Evolutionary conservation across 2,113 vertebrate species (phyloP), one percentile per base, ranked within the genome.

Genomic region (Epinephelus fuscoguttatus): DNA sequence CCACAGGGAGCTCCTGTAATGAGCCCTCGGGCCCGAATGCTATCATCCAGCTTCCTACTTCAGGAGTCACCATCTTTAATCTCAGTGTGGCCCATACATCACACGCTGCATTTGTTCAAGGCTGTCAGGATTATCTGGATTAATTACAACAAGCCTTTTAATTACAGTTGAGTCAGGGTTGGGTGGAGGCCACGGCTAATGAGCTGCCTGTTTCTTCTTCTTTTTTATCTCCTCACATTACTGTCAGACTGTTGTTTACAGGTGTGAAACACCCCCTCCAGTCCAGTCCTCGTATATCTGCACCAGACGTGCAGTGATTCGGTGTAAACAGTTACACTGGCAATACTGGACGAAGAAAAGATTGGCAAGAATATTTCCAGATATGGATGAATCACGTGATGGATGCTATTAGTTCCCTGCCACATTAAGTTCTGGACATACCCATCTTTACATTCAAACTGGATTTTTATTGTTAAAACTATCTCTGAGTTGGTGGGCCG

Each of bases 151-250:
- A 55, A 80, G 81, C 68, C 52, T 57, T 63, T 45, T 82, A 50
- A 75, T 82, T 77, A 73, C n/a, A 72, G 45, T 12, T 19, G 73
- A 69, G 56, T 72, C 45, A 57, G 72, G n/a, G 37, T 21, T 87
- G 76, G 64, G 33, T 55, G 21, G 52, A 80, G 62, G 82, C 62
- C 74, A 69, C 47, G 19, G n/a, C 75, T 83, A 81, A 88, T 85
- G 57, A 81, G 59, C 50, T 62, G 42, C 53, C 33, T 42, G 25
- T 52, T 37, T 70, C 33, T 40, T 86, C 64, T 40, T 86, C 64
- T 42, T 70, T 62, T 70, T 69, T 64, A 59, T 71, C 71, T 80
- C 56, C 8, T 45, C n/a, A 69, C 40, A 52, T 76, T 61, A 53
- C 37, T 52, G 68, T 73, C 74, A 82, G 33, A 55, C 12, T 18